Percentiles rank a stretch among this genome's conserved stretches.
Evolutionary conservation across 2,888 invertebrate genomes (phyloP).

Genomic region (Eurois occulta): DNA sequence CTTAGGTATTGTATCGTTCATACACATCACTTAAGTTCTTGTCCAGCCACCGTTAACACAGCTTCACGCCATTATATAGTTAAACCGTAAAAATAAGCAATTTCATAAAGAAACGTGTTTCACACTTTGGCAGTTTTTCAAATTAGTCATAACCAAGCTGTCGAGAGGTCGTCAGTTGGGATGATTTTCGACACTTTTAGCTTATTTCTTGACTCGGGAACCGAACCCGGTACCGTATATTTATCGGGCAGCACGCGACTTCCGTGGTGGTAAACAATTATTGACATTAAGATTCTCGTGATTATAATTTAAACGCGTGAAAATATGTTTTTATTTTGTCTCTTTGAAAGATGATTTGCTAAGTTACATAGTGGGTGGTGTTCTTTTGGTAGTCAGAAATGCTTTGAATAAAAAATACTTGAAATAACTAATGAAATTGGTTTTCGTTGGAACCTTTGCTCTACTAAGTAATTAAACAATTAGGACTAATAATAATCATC

Average conservation of each 20-base stretch:
- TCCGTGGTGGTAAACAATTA: slow-evolving; percentile 75
- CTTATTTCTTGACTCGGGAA: slow-evolving; percentile 66
- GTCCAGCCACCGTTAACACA: background rate
- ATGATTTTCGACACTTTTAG: slow-evolving; percentile 68
- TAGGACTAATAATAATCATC: background rate
- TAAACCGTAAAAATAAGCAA: slow-evolving; percentile 41
- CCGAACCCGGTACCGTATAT: slow-evolving; percentile 73
- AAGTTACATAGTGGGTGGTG: slow-evolving; percentile 28
- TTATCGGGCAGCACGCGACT: slow-evolving; percentile 81
- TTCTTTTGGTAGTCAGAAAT: background rate
- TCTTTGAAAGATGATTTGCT: slow-evolving; percentile 35
- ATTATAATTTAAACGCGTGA: slow-evolving; percentile 67
- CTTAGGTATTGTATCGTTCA: background rate
- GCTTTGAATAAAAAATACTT: background rate
- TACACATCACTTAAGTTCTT: background rate
- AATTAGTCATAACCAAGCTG: slow-evolving; percentile 71
- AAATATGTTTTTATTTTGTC: slow-evolving; percentile 57
- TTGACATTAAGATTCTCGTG: slow-evolving; percentile 69
- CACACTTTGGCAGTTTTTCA: slow-evolving; percentile 60
- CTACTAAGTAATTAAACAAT: background rate
- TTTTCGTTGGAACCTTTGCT: background rate
- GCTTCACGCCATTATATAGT: slow-evolving; percentile 1
- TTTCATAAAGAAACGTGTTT: slow-evolving; percentile 46
- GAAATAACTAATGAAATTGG: background rate
- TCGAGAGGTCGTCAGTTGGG: slow-evolving; percentile 67